Base-by-base conservation (phyloP, 2,113 vertebrate genomes). In the Chlorocebus sabaeus region DNA sequence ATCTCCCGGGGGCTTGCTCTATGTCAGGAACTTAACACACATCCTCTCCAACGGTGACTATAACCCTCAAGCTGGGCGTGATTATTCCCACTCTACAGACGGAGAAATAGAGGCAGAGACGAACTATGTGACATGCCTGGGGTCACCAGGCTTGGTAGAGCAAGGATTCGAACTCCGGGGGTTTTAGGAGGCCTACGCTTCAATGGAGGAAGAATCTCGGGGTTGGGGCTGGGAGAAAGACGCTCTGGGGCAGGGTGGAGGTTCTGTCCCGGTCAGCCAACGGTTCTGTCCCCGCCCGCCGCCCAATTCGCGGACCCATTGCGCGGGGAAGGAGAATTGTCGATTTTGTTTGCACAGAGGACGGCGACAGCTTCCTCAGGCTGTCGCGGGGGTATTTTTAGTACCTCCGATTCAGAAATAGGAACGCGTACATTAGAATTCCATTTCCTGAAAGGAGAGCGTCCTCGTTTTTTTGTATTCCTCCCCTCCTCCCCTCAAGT, bases 391-490 rank as follows among this genome's bases (percentile, higher is more conserved):
- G 85, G 96, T 98, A 98, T 98, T 98, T 98, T 98, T 98, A 98
- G 98, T 94, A 97, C 96, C 98, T 98, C 98, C 96, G 98, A 98
- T 96, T 97, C 98, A 97, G 98, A 98, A 98, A 98, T 98, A 98
- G 98, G 98, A 98, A 98, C 96, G 92, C 97, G 98, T 97, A 97
- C 98, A 98, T 98, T 97, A 98, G 97, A 98, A 98, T 98, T 98
- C 98, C 98, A 97, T 98, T 98, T 98, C 98, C 98, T 98, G 98
- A 98, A 98, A 98, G 98, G 98, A 98, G 97, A 97, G 95, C 97
- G 98, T 98, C 97, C 97, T 98, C 97, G 95, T 97, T 98, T 97
- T 97, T 96, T 96, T 96, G 87, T 94, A 61, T 96, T 59, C 61
- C 92, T 68, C 80, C 79, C 85, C 87, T 84, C 96, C 89, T 72